A percentile compares a stretch with the other conserved stretches of the same genome.
These are phyloP conservation scores for Psilopsiagon aurifrons DNA, from an alignment of 2,113 vertebrate species.

Conservation along the genomic window DNA sequence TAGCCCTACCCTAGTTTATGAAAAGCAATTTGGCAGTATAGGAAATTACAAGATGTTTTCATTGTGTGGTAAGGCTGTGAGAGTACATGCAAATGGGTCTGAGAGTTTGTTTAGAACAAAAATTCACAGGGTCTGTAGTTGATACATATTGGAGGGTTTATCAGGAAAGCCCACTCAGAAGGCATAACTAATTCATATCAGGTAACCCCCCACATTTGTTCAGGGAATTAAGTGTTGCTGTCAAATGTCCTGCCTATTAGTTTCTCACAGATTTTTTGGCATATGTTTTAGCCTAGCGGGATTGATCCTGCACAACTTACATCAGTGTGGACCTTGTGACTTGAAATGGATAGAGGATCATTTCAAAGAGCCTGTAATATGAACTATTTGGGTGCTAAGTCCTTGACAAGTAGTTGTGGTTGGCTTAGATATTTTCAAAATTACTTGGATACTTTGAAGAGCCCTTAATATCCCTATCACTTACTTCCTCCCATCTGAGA, in stretches of 20 bases:
- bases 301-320: background rate
- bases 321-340: background rate
- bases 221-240: background rate
- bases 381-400: background rate
- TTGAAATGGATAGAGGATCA: background rate
- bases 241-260: background rate
- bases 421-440: conserved; percentile 14
- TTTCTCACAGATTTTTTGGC: conserved; percentile 5
- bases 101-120: background rate
- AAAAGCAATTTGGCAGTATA: background rate
- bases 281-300: background rate
- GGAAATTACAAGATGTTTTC: background rate
- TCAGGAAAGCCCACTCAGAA: background rate
- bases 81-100: background rate
- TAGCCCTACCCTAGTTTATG: background rate
- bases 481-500: background rate
- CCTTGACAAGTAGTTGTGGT: background rate
- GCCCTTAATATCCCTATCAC: background rate
- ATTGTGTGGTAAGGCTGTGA: background rate
- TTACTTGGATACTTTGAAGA: background rate
- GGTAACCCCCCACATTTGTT: background rate
- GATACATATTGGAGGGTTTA: background rate
- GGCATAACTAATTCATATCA: background rate
- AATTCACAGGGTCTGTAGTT: background rate
- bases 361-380: background rate